These are phyloP conservation scores for Casuarius casuarius DNA, from an alignment of 2,113 vertebrate species.

Conservation along the genomic window DNA sequence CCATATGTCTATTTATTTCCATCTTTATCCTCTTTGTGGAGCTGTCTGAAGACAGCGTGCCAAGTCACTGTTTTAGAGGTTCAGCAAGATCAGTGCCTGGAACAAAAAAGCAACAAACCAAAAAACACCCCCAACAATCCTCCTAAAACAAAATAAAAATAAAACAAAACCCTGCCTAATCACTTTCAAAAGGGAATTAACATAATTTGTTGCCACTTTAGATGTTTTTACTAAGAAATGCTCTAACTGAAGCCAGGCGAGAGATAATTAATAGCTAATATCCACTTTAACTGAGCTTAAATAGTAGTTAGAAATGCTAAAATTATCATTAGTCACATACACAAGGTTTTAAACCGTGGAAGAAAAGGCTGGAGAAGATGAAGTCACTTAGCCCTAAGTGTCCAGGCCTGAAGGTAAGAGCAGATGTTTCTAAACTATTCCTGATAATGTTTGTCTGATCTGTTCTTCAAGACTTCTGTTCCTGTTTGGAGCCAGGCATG, in stretches of 20 bases:
- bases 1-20: slow-evolving; percentile 56
- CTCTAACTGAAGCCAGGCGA: background rate
- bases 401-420: background rate
- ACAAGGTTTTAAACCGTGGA: background rate
- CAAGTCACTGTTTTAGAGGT: slow-evolving; percentile 2
- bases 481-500: background rate
- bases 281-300: background rate
- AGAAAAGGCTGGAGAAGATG: background rate
- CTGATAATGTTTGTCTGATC: background rate
- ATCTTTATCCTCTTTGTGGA: slow-evolving; percentile 46
- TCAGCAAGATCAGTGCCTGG: background rate
- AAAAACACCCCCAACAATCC: background rate
- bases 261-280: slow-evolving; percentile 14
- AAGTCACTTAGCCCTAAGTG: background rate
- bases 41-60: background rate
- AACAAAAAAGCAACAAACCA: background rate
- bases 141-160: background rate
- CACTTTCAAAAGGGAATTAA: background rate
- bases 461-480: background rate
- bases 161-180: background rate
- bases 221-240: background rate
- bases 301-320: background rate
- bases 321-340: background rate
- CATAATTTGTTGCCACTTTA: background rate
- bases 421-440: slow-evolving; percentile 5